Base-by-base conservation (phyloP, 2,888 invertebrate species). In the Sturmia bella region DNA sequence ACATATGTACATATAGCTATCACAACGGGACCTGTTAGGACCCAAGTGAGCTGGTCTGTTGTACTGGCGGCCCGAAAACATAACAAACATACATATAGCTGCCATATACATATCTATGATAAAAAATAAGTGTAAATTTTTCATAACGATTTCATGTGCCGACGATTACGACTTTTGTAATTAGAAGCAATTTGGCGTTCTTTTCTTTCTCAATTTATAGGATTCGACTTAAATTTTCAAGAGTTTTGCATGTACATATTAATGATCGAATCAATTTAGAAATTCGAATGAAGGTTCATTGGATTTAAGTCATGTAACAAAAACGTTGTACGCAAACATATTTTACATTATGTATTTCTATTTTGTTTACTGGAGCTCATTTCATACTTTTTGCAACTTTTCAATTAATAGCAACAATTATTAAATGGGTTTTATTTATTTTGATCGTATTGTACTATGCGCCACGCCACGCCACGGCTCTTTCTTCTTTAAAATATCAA, bases 351-450 rank as follows among this genome's bases (percentile, higher is more conserved):
- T 7, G 13, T 24, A 27, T 64, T 48, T 41, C 2, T 70, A 45
- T 48, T 48, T 57, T 70, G 39, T 56, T 15, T 57, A 57, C 12
- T 57, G 19, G 15, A 41, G 6, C 32, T 57, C 21, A 19, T 39
- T 13, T 21, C 41, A 59, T 66, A 43, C 21, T 32, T 66, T 52
- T 52, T 59, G 19, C 32, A 72, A 66, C 72, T 68, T 68, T 81
- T 76, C 76, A 81, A 76, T 63, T 81, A 66, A n/a, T n/a, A n/a
- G 72, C 37, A 81, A 69, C 76, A 76, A 81, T 76, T 73, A 72
- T 74, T 66, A 54, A 63, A 56, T 63, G 43, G 43, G 43, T 63
- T 73, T 61, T 45, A 45, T 19, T 56, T 63, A 32, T 50, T 27
- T 56, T 9, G 13, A n/a, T 48, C 15, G 17, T 59, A 11, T 37